Base-by-base conservation (phyloP, 2,113 vertebrate species). In the Varanus komodoensis region DNA sequence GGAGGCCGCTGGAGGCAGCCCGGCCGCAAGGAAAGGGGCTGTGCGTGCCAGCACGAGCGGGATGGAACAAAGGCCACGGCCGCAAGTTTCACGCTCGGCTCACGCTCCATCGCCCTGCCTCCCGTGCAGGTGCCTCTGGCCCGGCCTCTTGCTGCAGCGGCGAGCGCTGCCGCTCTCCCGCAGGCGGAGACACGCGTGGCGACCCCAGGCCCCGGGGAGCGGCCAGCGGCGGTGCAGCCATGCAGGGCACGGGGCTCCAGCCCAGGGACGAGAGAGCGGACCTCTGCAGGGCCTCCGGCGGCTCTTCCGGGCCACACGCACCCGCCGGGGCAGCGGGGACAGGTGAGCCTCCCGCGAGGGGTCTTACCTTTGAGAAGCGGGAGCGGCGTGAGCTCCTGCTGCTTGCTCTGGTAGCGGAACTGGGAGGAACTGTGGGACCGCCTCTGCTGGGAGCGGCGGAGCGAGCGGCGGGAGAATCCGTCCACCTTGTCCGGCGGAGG, bases 401-500 rank as follows among this genome's bases (percentile, higher is more conserved):
- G 98, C 94, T 98, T 98, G 96, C 98, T 98, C 97, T 99, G 98
- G 95, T 99, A 99, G 84, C 98, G 98, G 96, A 99, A 99, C 96
- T 99, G 98, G 87, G 98, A 99, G 27, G 98, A 99, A 94, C 98
- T 98, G 94, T 99, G 98, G 71, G 98, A 99, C 79, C 98, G 97
- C 52, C 98, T 96, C 95, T 98, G 98, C 77, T 98, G 97, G 90
- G 98, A 98, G 78, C 98, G 96, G 93, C 98, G 98, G 93, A 99
- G 98, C 61, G 98, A 98, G 25, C 98, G 96, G 48, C 98, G 98
- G 54, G 98, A 98, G 94, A 99, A 99, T 89, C 98, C 98, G 6
- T 99, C 98, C 96, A 99, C 98, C 91, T 99, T 99, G 95, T 99
- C 98, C 0, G 98, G 98, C 3, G 98, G 98, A 12, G 98, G 98